These are phyloP conservation scores for Neopipo cinnamomea DNA, from an alignment of 2,113 vertebrate species.

Conservation along the genomic window DNA sequence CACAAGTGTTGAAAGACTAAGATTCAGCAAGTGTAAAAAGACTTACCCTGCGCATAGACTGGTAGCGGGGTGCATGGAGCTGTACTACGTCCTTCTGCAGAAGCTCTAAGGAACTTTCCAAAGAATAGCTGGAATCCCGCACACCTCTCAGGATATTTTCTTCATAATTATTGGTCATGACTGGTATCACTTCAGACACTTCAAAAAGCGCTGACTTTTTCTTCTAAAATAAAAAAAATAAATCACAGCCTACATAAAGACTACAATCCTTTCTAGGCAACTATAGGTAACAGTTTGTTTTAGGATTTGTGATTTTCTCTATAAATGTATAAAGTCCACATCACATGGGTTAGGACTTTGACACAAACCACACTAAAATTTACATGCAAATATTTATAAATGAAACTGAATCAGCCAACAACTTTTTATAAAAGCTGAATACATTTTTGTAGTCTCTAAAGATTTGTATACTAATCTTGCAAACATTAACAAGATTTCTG, in stretches of 20 bases:
- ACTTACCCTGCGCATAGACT: conserved; percentile 98
- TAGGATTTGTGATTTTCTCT: background rate
- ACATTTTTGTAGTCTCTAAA: background rate
- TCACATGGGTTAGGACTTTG: rapidly evolving
- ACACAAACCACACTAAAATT: background rate
- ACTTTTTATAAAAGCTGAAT: background rate
- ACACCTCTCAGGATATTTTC: conserved; percentile 98
- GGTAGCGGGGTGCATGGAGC: conserved; percentile 97
- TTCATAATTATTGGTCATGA: conserved; percentile 99
- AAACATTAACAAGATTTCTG: background rate
- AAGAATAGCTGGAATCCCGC: conserved; percentile 95
- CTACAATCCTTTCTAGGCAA: background rate
- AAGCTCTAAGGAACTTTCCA: conserved; percentile 98
- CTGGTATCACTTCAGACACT: conserved; percentile 98
- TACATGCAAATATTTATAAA: background rate
- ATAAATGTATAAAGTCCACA: background rate
- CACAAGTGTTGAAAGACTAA: background rate
- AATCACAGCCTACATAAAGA: background rate
- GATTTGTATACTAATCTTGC: background rate
- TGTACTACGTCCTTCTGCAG: conserved; percentile 98
- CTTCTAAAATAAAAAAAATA: conserved; percentile 75
- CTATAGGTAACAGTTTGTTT: background rate
- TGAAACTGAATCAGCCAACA: background rate
- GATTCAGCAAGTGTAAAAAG: background rate
- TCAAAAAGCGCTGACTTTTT: conserved; percentile 99